These are phyloP conservation scores for Leptobrachium leishanense DNA, from an alignment of 2,113 vertebrate species.

Conservation along the genomic window DNA sequence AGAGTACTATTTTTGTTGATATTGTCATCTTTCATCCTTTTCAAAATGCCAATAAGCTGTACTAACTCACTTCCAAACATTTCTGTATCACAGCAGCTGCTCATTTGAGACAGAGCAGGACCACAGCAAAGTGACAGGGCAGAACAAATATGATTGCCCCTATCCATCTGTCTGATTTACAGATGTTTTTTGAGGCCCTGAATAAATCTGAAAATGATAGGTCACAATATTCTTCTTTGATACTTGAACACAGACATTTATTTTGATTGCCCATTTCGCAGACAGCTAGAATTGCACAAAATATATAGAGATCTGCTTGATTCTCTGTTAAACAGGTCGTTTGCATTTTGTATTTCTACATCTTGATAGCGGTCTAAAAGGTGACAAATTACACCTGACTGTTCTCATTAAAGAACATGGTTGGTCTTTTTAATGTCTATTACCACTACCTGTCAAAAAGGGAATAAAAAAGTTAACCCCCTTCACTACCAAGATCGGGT, in stretches of 20 bases:
- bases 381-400: neutral
- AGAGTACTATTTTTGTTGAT: too few relatives aligned
- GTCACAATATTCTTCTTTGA: neutral
- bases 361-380: too few relatives aligned
- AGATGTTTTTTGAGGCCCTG: constrained; percentile 1
- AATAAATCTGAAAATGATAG: constrained; percentile 5
- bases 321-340: too few relatives aligned
- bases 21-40: too few relatives aligned
- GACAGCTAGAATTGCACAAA: too few relatives aligned
- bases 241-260: neutral
- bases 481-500: too few relatives aligned
- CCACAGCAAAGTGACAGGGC: neutral
- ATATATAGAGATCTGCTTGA: too few relatives aligned
- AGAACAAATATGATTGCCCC: neutral
- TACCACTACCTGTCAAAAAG: neutral
- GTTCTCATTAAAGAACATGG: neutral
- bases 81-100: neutral
- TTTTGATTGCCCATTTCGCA: too few relatives aligned
- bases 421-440: constrained; percentile 8
- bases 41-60: too few relatives aligned
- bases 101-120: constrained; percentile 6
- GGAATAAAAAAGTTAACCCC: neutral
- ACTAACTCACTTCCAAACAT: too few relatives aligned
- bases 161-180: neutral
- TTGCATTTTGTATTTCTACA: too few relatives aligned